Evolutionary conservation across 1,140 invertebrate species (phyloP).

Genomic region (Apis florea): DNA sequence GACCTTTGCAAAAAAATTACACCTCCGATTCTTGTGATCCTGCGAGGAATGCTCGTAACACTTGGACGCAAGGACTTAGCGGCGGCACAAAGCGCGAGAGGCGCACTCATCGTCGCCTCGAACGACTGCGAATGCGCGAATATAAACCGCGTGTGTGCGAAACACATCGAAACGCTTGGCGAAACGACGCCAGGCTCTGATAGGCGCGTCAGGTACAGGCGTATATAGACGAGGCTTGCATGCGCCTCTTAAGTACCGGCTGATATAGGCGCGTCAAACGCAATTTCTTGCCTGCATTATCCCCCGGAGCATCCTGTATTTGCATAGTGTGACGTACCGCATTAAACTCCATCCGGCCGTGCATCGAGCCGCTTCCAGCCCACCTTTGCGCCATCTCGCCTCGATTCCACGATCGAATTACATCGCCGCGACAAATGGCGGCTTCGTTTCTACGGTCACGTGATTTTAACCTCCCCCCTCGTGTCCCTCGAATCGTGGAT

Average conservation of each 20-base stretch:
- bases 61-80: no score
- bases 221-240: neutral
- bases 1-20: no score
- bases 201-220: constrained; percentile 33
- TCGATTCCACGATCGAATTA: constrained; percentile 30
- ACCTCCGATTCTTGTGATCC: no score
- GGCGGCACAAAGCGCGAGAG: neutral
- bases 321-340: constrained; percentile 53
- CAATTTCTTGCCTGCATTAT: constrained; percentile 60
- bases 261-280: constrained; percentile 56
- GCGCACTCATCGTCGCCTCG: neutral
- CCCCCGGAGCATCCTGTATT: constrained; percentile 51
- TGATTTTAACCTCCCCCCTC: neutral
- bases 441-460: neutral
- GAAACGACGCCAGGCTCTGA: constrained; percentile 33
- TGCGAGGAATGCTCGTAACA: neutral
- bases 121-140: neutral
- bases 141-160: neutral
- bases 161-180: no score
- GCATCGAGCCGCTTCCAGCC: constrained; percentile 22
- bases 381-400: neutral
- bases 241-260: constrained; percentile 40
- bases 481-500: neutral
- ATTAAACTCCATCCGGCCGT: constrained; percentile 48
- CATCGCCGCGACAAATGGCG: constrained; percentile 10